Conservation (phyloP, 2,113 vertebrate species). For the Acrocephalus arundinaceus region DNA sequence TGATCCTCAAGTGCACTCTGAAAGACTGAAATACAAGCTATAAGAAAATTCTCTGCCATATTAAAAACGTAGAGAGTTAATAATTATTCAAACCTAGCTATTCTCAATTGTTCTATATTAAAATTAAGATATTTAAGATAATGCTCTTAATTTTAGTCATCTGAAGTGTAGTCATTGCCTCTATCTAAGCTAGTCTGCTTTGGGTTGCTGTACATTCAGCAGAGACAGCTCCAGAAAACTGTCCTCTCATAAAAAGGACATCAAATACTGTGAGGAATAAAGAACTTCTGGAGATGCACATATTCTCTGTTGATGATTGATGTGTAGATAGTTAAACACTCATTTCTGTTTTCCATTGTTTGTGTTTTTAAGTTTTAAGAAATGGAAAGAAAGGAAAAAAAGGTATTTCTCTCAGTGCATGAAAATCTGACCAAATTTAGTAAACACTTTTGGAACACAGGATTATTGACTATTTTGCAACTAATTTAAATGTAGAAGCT, state of each 20-base stretch:
- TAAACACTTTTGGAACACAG: neutral
- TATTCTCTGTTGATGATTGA: neutral
- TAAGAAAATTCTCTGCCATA: neutral
- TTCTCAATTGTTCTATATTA: neutral
- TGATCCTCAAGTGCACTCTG: neutral
- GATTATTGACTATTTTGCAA: neutral
- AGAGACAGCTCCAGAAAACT: neutral
- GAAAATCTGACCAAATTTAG: neutral
- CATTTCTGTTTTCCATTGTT: neutral
- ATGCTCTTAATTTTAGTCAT: neutral
- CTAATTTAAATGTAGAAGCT: neutral
- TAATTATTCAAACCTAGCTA: neutral
- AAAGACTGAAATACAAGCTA: neutral
- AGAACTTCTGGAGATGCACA: neutral
- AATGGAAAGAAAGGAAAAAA: neutral
- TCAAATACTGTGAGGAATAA: neutral
- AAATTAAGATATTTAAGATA: neutral
- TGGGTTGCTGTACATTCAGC: neutral
- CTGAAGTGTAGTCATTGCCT: neutral
- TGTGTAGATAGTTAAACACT: neutral
- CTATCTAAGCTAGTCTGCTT: neutral
- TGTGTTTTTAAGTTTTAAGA: neutral
- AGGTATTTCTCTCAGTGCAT: neutral
- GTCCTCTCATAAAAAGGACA: neutral
- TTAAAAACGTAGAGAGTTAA: neutral